These are phyloP conservation scores for Heliconius ethilla DNA, from an alignment of 2,888 invertebrate species.

Conservation along the genomic window DNA sequence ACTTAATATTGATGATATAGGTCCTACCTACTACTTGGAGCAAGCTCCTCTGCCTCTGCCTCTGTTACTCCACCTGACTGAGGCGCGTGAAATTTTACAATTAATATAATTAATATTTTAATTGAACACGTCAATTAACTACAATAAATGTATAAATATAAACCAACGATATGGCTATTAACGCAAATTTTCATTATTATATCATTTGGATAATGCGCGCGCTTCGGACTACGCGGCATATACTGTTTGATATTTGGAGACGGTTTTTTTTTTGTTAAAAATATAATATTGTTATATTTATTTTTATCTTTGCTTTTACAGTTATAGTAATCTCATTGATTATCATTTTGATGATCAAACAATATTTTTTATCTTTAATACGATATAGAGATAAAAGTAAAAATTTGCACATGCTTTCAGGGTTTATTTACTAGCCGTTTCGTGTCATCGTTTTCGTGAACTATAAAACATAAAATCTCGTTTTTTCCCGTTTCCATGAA, in stretches of 20 bases:
- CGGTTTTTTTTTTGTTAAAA: background rate
- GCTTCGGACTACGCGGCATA: slow-evolving; percentile 34
- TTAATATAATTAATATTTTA: slow-evolving; percentile 11
- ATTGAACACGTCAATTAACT: background rate
- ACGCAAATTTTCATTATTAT: slow-evolving; percentile 27
- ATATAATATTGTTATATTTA: background rate
- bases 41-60: background rate
- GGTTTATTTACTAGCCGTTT: no score
- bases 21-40: no score
- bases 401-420: background rate
- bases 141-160: background rate
- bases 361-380: background rate
- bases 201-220: slow-evolving; percentile 45
- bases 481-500: no score
- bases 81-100: background rate
- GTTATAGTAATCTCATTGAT: background rate
- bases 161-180: slow-evolving; percentile 9
- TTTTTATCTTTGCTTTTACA: background rate
- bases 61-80: background rate
- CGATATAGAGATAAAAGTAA: background rate
- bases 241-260: background rate
- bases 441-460: no score
- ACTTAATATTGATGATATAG: no score
- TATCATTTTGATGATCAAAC: background rate
- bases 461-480: no score